A percentile compares a stretch with the other conserved stretches of the same genome.
phyloP scores from a whole-genome alignment of 2,113 vertebrate species.

The Xiphias gladius region DNA sequence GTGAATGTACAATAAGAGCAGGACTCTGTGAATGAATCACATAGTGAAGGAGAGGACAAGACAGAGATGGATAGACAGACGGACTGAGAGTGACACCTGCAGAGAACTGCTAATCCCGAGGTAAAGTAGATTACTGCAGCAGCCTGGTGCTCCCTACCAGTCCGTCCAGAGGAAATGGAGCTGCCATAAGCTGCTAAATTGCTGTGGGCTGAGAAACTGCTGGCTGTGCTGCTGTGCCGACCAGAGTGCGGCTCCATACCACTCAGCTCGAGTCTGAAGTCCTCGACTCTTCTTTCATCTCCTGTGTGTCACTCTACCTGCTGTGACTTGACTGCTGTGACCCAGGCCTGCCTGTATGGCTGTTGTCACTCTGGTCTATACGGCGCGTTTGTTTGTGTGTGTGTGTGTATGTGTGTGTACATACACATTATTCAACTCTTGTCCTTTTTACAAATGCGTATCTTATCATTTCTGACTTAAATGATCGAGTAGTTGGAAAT shows the following conservation, averaged over 20 bases:
- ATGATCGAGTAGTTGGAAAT: not conserved
- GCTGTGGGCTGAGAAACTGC: slow-evolving; percentile 43
- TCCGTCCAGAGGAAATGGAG: slow-evolving; percentile 57
- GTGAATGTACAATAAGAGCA: not conserved
- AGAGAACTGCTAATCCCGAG: slow-evolving; percentile 63
- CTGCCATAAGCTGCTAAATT: slow-evolving; percentile 55
- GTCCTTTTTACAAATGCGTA: no score
- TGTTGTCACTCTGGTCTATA: not conserved
- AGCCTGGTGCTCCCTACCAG: slow-evolving; percentile 43
- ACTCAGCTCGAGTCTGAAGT: slow-evolving; percentile 6
- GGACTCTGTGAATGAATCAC: slow-evolving; percentile 11
- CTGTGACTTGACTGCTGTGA: slow-evolving; percentile 8
- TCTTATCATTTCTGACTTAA: not conserved
- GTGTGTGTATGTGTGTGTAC: not conserved
- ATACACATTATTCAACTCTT: not conserved
- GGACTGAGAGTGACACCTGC: slow-evolving; percentile 57
- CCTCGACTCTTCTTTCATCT: slow-evolving; percentile 24
- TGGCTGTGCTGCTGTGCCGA: slow-evolving; percentile 30
- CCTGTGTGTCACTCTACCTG: not conserved
- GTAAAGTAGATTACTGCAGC: slow-evolving; percentile 73
- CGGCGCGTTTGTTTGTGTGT: not conserved
- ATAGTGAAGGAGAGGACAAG: slow-evolving; percentile 9
- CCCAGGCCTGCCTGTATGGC: not conserved
- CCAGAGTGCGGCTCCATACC: slow-evolving; percentile 14
- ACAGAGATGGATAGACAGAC: slow-evolving; percentile 15